phyloP scores from a whole-genome alignment of 92 coral and sea anemone genomes.

The Epizoanthus rinbou region DNA sequence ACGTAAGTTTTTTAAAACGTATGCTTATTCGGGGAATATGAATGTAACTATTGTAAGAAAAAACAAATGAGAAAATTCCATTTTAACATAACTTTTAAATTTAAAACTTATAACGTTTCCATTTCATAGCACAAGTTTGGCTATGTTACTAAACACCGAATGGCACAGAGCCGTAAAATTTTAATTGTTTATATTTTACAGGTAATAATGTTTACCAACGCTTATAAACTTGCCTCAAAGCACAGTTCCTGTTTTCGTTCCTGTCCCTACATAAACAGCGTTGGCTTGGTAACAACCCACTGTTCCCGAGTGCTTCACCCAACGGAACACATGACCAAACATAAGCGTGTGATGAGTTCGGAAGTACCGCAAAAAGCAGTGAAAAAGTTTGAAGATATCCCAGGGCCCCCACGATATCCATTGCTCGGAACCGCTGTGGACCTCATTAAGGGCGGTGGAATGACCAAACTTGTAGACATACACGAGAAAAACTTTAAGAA shows the following conservation, averaged over 20 bases:
- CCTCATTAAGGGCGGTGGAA: conserved; percentile 33
- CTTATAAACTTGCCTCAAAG: neutral
- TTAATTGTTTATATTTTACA: neutral
- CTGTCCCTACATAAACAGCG: neutral
- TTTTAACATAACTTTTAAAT: too few species aligned
- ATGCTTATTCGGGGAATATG: too few species aligned
- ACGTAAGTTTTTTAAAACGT: too few species aligned
- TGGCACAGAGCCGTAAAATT: too few species aligned
- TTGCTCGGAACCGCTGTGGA: conserved; percentile 41
- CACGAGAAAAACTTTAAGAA: conserved; percentile 20
- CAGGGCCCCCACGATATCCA: conserved; percentile 44
- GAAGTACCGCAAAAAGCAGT: conserved; percentile 1
- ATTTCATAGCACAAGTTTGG: too few species aligned
- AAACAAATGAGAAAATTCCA: too few species aligned
- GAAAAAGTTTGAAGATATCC: conserved; percentile 37
- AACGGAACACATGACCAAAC: conserved; percentile 1
- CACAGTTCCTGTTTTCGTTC: neutral
- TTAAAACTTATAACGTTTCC: too few species aligned
- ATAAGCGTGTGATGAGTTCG: neutral
- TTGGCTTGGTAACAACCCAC: neutral
- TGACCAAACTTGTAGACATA: neutral
- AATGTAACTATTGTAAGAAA: too few species aligned
- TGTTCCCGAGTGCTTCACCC: neutral
- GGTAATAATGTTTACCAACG: conserved; percentile 3
- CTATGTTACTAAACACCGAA: too few species aligned